phyloP scores from a whole-genome alignment of 2,113 vertebrate species.

The Leptocoma aspasia region DNA sequence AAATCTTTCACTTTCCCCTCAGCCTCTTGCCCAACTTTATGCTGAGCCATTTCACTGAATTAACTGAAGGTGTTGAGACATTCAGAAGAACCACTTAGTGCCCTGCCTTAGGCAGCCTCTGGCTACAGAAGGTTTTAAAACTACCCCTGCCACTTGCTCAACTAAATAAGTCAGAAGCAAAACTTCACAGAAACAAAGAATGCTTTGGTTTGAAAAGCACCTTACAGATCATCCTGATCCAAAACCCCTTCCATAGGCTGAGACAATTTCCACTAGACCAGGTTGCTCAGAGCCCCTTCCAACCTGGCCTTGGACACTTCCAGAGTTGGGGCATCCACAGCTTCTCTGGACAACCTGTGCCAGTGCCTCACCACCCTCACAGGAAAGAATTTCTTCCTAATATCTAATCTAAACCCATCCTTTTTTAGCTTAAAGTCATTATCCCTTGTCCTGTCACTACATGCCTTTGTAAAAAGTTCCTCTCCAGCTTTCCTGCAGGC shows the following conservation, averaged over 20 bases:
- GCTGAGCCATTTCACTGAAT: background rate
- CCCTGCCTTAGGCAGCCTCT: background rate
- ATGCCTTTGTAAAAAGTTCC: background rate
- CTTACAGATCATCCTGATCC: background rate
- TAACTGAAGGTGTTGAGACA: background rate
- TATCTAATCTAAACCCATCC: background rate
- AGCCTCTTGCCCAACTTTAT: background rate
- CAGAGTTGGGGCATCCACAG: background rate
- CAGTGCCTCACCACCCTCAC: fast-evolving
- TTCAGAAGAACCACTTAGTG: background rate
- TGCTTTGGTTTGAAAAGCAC: background rate
- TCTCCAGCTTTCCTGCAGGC: background rate
- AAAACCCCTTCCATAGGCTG: background rate
- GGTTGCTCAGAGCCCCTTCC: background rate
- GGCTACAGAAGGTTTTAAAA: background rate
- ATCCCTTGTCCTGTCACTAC: background rate
- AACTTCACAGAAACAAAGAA: background rate
- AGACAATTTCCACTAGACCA: background rate
- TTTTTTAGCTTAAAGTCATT: background rate
- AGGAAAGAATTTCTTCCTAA: background rate
- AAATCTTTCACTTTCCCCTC: background rate
- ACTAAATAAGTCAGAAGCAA: background rate
- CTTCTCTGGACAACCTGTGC: background rate
- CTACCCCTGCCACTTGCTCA: background rate
- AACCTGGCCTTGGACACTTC: background rate